Evolutionary conservation across 1,140 invertebrate species (phyloP), one percentile per base, ranked within the genome.

Genomic region (Microplitis mediator): DNA sequence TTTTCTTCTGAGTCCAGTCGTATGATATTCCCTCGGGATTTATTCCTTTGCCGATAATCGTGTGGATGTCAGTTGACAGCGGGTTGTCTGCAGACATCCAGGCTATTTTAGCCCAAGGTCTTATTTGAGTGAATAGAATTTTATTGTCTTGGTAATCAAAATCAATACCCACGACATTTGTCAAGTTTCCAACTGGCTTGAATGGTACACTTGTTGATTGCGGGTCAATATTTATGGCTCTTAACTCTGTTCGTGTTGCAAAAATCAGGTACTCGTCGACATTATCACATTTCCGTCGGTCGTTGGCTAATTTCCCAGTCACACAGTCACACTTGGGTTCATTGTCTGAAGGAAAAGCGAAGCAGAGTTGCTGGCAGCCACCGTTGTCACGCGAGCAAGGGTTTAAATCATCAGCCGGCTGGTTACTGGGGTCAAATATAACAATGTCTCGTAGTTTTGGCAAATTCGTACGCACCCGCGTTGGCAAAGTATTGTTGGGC

Each of bases 1-100:
- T 92, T 85, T 98, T 98, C 79, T 96, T 94, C 74, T 96, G 94
- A 0, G 97, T 97, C 97, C 97, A 99, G 80, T 99, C 97, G 80
- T 97, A 98, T 0, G 97, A 95, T 73, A 99, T 95, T 4, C 97
- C 97, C 85, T 99, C 97, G 0, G 96, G 96, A 86, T 97, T 97
- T 67, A 97, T 96, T 16, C 94, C 93, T 81, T 93, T 93, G 68
- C 87, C 92, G 11, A 95, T 90, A 8, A 96, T 90, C 66, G 90
- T 92, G n/a, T 92, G 90, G n/a, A 94, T 91, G 54, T 89, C 88
- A 3, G 84, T 83, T 2, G 84, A 82, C 1, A 88, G 89, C 0
- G 94, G 93, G 75, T 90, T 90, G 35, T 90, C 90, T 0, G 93
- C 90, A 5, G 91, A 88, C 77, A 96, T 90, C 88, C 91, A 95